A percentile compares a stretch with the other conserved stretches of the same genome.
Conservation (phyloP, 1,140 invertebrate genomes). For the Phymorhynchus buccinoides region DNA sequence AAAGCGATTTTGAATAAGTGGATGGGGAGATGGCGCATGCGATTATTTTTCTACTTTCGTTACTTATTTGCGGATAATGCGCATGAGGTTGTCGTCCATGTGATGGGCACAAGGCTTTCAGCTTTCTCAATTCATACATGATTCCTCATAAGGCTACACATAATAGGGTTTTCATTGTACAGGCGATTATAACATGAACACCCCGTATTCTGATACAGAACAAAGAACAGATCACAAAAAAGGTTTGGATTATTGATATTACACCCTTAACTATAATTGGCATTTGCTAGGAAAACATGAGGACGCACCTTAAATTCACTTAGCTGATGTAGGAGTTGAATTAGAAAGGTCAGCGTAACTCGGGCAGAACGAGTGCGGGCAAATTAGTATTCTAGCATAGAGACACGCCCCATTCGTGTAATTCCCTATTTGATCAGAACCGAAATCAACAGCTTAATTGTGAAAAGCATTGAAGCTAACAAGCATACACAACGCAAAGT, state of each 20-base stretch:
- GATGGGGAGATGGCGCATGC: not conserved
- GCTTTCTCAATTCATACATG: no score
- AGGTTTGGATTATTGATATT: not conserved
- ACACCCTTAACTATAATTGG: not conserved
- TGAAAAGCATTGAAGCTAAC: not conserved
- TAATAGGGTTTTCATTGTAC: not conserved
- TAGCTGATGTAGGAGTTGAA: no score
- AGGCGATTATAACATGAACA: not conserved
- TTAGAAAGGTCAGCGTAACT: no score
- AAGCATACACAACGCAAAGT: not conserved
- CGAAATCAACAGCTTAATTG: not conserved
- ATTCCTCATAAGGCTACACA: not conserved
- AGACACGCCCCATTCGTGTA: no score
- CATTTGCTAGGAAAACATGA: no score
- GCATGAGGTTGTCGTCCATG: no score
- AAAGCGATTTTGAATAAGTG: not conserved
- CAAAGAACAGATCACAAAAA: not conserved
- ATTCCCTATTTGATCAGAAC: not conserved
- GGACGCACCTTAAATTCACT: no score
- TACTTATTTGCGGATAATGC: no score
- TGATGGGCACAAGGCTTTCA: no score
- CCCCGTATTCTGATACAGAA: constrained; percentile 6
- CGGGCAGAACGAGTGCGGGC: no score
- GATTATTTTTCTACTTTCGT: not conserved
- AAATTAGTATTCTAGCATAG: no score